These are phyloP conservation scores for Polydrusus pterygomalis DNA, from an alignment of 2,888 invertebrate species.

Conservation along the genomic window DNA sequence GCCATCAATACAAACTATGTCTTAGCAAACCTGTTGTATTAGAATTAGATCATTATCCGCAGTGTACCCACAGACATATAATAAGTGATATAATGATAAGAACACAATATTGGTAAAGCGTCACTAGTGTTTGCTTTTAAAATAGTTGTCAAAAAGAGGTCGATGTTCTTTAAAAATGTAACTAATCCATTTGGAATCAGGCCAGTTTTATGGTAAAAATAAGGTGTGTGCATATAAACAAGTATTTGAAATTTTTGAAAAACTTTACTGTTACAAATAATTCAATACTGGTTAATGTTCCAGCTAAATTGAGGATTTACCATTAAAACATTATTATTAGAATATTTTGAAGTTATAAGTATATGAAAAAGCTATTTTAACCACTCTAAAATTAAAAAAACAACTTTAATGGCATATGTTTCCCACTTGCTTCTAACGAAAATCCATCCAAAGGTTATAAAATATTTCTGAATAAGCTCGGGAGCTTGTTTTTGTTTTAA, in stretches of 20 bases:
- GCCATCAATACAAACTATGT: no score
- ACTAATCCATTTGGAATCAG: not conserved
- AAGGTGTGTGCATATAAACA: no score
- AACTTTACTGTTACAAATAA: not conserved
- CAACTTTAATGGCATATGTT: not conserved
- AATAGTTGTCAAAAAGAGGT: not conserved
- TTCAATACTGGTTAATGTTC: not conserved
- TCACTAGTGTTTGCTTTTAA: no score
- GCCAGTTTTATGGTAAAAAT: not conserved
- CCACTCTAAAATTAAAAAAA: not conserved
- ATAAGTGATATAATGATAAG: no score
- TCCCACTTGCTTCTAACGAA: not conserved
- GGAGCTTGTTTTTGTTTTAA: not conserved
- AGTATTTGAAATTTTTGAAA: no score
- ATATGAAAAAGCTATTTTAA: not conserved
- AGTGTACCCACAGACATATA: no score
- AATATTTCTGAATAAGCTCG: not conserved
- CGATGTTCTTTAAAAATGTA: not conserved
- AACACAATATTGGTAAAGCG: no score
- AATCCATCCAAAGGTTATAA: not conserved
- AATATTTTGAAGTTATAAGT: not conserved
- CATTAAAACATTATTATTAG: not conserved
- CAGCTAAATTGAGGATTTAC: no score
- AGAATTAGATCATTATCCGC: no score
- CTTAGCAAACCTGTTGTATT: no score